These are phyloP conservation scores for Tridacna crocea DNA, from an alignment of 2,888 invertebrate species.

Conservation along the genomic window DNA sequence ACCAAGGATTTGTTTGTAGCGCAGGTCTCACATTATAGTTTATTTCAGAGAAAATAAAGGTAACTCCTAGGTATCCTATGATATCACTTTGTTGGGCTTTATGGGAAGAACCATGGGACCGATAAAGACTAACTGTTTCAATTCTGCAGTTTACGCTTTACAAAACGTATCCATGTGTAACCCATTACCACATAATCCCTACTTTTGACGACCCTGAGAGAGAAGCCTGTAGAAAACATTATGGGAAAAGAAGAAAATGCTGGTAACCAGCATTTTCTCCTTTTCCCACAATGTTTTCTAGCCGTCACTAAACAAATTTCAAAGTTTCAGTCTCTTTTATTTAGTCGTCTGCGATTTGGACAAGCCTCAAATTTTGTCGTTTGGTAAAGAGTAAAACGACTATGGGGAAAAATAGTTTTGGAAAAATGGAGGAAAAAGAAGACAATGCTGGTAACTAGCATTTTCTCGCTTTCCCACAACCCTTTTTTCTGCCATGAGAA, in stretches of 20 bases:
- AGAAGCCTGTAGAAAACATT: too few species aligned
- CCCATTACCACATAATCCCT: too few species aligned
- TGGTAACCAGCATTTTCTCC: too few species aligned
- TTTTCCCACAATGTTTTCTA: too few species aligned
- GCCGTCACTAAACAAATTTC: too few species aligned
- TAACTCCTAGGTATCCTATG: background rate
- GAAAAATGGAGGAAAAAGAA: background rate
- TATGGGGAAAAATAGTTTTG: background rate
- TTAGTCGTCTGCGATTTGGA: too few species aligned
- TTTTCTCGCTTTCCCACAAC: background rate
- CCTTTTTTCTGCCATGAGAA: background rate
- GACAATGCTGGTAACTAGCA: background rate
- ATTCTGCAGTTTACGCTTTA: background rate
- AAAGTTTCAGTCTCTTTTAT: too few species aligned
- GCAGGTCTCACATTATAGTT: background rate
- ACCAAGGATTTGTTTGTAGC: too few species aligned
- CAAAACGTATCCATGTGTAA: background rate
- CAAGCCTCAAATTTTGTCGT: too few species aligned
- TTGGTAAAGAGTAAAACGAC: background rate
- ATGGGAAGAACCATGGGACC: background rate
- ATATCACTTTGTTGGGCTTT: background rate
- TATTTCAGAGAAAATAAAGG: background rate
- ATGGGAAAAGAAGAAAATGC: too few species aligned
- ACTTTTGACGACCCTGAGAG: too few species aligned
- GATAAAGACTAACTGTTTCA: background rate